Percentiles rank a stretch among this genome's conserved stretches.
Conservation (phyloP, 2,888 invertebrate species). For the Tetanocera ferruginea region DNA sequence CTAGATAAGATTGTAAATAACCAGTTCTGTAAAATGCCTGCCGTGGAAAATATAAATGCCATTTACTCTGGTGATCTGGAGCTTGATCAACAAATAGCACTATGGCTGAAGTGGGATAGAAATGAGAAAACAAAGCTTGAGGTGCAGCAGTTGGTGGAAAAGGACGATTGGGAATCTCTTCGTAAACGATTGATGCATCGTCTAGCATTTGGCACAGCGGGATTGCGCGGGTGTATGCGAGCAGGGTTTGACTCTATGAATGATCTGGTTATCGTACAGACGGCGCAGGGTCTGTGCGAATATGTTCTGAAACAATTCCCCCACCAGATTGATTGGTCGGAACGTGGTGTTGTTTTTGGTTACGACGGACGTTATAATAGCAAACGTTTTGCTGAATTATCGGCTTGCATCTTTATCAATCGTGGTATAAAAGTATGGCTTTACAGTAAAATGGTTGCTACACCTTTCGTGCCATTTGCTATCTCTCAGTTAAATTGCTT, state of each 20-base stretch:
- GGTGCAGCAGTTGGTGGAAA: conserved; percentile 74
- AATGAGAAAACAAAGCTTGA: conserved; percentile 77
- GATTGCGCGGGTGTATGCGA: conserved; percentile 91
- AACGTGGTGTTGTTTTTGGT: conserved; percentile 87
- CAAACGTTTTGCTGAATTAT: conserved; percentile 82
- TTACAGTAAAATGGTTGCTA: conserved; percentile 86
- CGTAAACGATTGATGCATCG: conserved; percentile 77
- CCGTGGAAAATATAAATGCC: background rate
- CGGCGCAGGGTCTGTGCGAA: conserved; percentile 88
- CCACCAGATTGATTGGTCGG: conserved; percentile 69
- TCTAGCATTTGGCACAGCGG: conserved; percentile 92
- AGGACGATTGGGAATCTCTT: conserved; percentile 73
- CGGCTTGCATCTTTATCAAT: conserved; percentile 85
- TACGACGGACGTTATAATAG: conserved; percentile 95
- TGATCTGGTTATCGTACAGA: conserved; percentile 96
- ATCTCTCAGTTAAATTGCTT: conserved; percentile 81
- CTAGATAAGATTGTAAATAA: background rate
- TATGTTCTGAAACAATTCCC: conserved; percentile 78
- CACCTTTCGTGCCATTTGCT: conserved; percentile 93
- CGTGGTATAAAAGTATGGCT: conserved; percentile 84
- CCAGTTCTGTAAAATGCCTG: background rate
- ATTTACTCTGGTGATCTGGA: conserved; percentile 59
- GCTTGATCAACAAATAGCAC: conserved; percentile 77
- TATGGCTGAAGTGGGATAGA: conserved; percentile 83
- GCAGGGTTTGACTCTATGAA: conserved; percentile 96